Percentiles rank a stretch among this genome's conserved stretches.
Evolutionary conservation across 2,888 invertebrate species (phyloP).

Genomic region (Mantis religiosa): DNA sequence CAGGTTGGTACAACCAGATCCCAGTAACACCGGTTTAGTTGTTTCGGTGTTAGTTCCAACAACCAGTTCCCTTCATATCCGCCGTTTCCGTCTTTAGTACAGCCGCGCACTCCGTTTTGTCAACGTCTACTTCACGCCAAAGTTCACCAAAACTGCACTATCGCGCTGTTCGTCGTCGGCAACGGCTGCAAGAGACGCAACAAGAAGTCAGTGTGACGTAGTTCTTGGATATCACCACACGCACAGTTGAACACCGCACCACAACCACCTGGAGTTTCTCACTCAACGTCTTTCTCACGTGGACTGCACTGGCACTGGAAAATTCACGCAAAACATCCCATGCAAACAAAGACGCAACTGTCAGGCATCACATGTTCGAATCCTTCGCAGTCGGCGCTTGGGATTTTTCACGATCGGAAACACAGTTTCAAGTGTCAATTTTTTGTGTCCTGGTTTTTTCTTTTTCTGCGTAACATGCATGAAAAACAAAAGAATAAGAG

Average conservation of each 20-base stretch:
- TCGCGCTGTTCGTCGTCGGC: background rate
- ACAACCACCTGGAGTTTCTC: background rate
- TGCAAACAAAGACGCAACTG: background rate
- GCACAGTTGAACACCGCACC: background rate
- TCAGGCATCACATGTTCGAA: background rate
- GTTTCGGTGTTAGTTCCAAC: background rate
- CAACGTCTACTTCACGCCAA: background rate
- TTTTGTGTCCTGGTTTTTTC: background rate
- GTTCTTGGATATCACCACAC: background rate
- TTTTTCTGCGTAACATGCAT: background rate
- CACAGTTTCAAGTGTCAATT: background rate
- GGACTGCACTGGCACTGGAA: background rate
- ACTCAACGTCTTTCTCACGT: background rate
- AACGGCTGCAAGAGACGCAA: background rate
- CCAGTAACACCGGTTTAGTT: background rate
- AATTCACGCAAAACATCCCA: background rate
- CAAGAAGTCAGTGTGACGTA: background rate
- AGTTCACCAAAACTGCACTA: background rate
- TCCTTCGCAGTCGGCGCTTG: too few species aligned
- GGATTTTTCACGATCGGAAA: background rate
- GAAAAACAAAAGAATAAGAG: background rate
- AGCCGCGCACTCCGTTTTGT: background rate
- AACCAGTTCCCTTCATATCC: slow-evolving; percentile 11
- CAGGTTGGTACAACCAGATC: background rate
- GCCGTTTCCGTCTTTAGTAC: slow-evolving; percentile 3